Conservation (phyloP, 2,888 invertebrate genomes). For the Agrochola macilenta region DNA sequence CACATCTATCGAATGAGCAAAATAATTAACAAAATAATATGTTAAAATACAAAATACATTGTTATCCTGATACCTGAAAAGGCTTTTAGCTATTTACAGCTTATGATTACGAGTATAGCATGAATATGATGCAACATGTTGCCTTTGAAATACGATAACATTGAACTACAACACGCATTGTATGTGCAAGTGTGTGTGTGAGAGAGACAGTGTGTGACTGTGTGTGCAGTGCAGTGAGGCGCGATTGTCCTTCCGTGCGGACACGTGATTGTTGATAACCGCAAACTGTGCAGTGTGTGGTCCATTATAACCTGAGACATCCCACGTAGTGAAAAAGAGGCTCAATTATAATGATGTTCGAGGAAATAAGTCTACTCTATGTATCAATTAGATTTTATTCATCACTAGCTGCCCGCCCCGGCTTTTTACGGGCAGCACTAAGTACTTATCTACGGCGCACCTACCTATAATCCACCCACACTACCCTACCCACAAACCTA, state of each 20-base stretch:
- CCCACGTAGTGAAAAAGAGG: not conserved
- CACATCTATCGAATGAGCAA: not conserved
- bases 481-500: too few species aligned
- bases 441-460: too few species aligned
- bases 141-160: conserved; percentile 36
- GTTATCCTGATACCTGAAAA: not conserved
- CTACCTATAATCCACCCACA: too few species aligned
- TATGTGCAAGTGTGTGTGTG: not conserved
- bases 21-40: not conserved
- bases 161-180: conserved; percentile 17
- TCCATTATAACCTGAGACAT: not conserved
- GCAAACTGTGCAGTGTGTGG: too few species aligned
- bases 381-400: not conserved
- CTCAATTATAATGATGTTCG: not conserved
- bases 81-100: not conserved
- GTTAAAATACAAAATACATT: not conserved
- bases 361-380: not conserved
- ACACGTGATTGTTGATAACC: conserved; percentile 15
- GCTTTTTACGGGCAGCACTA: too few species aligned
- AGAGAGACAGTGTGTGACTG: not conserved
- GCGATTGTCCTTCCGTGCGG: not conserved
- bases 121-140: conserved; percentile 2
- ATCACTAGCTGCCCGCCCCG: too few species aligned
- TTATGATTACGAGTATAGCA: not conserved
- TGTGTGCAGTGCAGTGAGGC: not conserved